Percentiles rank a stretch among this genome's conserved stretches.
phyloP scores from a whole-genome alignment of 2,113 vertebrate genomes.

The Antidorcas marsupialis region DNA sequence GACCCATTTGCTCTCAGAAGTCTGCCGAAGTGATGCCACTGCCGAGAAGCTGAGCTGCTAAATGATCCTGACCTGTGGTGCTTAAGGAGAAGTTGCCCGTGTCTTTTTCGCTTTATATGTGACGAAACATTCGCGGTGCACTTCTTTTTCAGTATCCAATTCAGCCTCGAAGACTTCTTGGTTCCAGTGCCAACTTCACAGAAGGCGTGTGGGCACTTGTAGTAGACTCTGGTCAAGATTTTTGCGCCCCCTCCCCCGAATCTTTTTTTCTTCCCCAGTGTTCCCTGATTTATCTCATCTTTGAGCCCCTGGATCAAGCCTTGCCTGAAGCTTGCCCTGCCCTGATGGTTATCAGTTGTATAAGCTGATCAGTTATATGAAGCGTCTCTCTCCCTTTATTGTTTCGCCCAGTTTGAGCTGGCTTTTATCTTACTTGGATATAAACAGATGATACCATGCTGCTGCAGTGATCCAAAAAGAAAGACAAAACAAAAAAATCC shows the following conservation, averaged over 20 bases:
- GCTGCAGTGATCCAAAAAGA: background rate
- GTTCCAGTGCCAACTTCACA: background rate
- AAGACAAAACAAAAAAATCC: background rate
- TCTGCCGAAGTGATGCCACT: rapidly evolving
- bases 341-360: background rate
- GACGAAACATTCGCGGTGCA: constrained; percentile 77
- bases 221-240: rapidly evolving
- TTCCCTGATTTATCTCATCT: background rate
- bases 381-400: background rate
- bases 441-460: rapidly evolving
- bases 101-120: constrained; percentile 71
- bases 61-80: background rate
- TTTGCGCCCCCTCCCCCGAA: rapidly evolving
- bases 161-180: background rate
- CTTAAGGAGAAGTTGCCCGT: constrained; percentile 72
- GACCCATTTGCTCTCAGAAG: background rate
- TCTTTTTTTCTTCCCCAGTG: background rate
- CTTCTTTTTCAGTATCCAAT: constrained; percentile 69
- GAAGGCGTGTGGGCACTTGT: rapidly evolving
- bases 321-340: background rate
- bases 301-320: background rate
- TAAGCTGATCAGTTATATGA: background rate
- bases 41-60: rapidly evolving
- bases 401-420: background rate
- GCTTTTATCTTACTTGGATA: background rate